Evolutionary conservation across 2,113 vertebrate species (phyloP).

Genomic region (Ciconia maguari): DNA sequence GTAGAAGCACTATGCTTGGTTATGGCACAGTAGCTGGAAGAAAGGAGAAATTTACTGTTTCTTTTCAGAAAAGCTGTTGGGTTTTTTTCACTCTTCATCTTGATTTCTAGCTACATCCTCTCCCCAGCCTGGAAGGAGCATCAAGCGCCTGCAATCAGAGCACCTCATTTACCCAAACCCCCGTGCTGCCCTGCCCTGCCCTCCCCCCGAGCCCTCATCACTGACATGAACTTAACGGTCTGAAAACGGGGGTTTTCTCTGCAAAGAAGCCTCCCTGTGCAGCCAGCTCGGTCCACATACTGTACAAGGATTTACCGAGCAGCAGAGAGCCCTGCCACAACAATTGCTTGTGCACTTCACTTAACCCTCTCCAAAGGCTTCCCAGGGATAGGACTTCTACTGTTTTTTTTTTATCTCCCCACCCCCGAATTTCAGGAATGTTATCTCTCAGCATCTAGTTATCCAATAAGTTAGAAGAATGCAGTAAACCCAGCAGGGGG

Average conservation of each 20-base stretch:
- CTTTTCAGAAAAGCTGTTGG: not conserved
- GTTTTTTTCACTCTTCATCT: not conserved
- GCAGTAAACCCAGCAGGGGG: conserved; percentile 81
- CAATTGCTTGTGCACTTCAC: conserved; percentile 16
- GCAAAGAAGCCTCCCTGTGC: not conserved
- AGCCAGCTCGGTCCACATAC: not conserved
- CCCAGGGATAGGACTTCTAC: conserved; percentile 43
- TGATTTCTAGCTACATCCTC: not conserved
- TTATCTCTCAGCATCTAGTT: conserved; percentile 83
- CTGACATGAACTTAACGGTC: not conserved
- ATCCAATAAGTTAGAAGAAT: conserved; percentile 85
- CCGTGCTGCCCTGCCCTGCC: not conserved
- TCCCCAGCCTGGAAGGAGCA: not conserved
- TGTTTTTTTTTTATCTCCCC: conserved; percentile 27
- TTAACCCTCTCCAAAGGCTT: conserved; percentile 61
- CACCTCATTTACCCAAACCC: conserved; percentile 9
- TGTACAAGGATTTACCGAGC: not conserved
- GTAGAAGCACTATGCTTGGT: not conserved
- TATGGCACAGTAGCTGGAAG: not conserved
- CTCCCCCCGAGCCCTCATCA: not conserved
- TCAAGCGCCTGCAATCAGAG: conserved; percentile 2
- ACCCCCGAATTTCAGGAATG: conserved; percentile 81
- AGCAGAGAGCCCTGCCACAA: not conserved
- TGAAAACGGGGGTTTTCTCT: not conserved
- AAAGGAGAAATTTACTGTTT: not conserved